phyloP scores from a whole-genome alignment of 2,113 vertebrate species.

The Lynx canadensis region DNA sequence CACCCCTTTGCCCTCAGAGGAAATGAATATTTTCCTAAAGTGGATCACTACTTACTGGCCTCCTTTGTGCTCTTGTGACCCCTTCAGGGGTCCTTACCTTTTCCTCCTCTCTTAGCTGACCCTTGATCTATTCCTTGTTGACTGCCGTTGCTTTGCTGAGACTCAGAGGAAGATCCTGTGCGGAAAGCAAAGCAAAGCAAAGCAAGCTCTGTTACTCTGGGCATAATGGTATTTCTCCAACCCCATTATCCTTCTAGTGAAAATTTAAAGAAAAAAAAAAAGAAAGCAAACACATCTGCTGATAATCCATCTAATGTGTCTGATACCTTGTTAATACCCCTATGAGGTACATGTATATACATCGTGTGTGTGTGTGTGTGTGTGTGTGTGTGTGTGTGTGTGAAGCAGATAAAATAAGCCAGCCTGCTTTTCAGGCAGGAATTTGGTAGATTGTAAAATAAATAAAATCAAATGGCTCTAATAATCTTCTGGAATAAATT shows the following conservation, averaged over 20 bases:
- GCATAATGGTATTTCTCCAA: not conserved
- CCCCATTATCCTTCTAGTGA: not conserved
- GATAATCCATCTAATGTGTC: not conserved
- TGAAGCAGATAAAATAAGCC: not conserved
- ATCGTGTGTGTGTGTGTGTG: not conserved
- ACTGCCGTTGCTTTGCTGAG: not conserved
- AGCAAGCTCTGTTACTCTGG: not conserved
- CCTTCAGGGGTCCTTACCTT: too few species aligned
- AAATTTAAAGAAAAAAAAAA: not conserved
- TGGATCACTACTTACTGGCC: not conserved
- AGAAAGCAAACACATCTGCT: not conserved
- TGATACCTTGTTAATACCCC: not conserved
- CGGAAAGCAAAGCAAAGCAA: not conserved
- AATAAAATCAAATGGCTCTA: constrained; percentile 53
- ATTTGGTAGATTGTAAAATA: constrained; percentile 42
- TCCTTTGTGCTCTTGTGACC: not conserved
- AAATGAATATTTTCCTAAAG: not conserved
- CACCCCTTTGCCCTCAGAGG: not conserved
- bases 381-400: too few species aligned
- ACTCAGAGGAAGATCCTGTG: not conserved
- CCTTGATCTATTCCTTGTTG: not conserved
- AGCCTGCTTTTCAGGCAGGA: not conserved
- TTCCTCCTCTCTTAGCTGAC: not conserved
- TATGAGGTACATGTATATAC: not conserved
- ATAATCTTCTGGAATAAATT: constrained; percentile 60